These are phyloP conservation scores for Rafetus swinhoei DNA, from an alignment of 2,113 vertebrate species.

Conservation along the genomic window DNA sequence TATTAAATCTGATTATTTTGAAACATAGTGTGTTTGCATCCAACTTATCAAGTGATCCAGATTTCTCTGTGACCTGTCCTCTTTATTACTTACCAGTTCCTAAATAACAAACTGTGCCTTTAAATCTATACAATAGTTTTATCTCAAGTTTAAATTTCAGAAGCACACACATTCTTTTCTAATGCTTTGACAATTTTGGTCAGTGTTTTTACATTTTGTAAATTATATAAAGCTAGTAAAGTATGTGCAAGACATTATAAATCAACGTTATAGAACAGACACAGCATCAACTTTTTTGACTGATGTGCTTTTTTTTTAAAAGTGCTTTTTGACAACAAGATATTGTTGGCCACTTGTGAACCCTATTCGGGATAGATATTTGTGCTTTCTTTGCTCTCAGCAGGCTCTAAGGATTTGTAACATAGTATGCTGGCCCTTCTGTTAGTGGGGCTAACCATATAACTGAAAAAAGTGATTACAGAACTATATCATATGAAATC, in stretches of 20 bases:
- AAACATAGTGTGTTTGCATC: neutral
- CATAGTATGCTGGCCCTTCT: neutral
- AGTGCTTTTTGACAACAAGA: neutral
- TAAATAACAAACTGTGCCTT: neutral
- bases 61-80: neutral
- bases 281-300: neutral
- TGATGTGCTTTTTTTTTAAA: neutral
- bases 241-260: neutral
- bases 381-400: neutral
- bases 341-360: neutral
- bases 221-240: neutral
- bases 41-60: neutral
- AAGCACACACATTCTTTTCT: neutral
- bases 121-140: too few species aligned
- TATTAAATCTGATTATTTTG: neutral
- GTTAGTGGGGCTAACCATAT: neutral
- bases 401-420: neutral
- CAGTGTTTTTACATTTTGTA: neutral
- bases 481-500: neutral
- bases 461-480: neutral
- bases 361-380: neutral
- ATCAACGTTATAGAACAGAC: neutral
- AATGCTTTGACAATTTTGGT: neutral
- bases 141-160: neutral
- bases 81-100: neutral